Conservation (phyloP, 2,888 invertebrate species). For the Fragum fragum region DNA sequence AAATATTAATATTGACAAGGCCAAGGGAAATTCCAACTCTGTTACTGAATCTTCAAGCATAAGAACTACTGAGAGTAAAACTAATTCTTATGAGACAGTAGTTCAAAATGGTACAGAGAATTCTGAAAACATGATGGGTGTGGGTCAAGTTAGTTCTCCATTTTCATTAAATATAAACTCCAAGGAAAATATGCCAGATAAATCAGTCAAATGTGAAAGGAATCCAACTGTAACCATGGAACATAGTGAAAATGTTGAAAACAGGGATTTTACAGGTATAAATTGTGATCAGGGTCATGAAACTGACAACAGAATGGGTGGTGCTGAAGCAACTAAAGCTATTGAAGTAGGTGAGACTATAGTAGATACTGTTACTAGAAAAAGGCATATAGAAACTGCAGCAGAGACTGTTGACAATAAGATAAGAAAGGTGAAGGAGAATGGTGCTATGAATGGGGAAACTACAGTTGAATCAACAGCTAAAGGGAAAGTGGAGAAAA, state of each 20-base stretch:
- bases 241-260: background rate
- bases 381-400: slow-evolving; percentile 29
- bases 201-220: background rate
- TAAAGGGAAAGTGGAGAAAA: slow-evolving; percentile 32
- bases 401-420: background rate
- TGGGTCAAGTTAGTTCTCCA: too few relatives aligned
- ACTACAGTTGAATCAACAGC: background rate
- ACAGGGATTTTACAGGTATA: background rate
- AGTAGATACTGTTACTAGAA: background rate
- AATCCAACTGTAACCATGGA: background rate
- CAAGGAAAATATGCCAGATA: background rate
- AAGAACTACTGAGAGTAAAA: too few relatives aligned
- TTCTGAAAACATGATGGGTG: too few relatives aligned
- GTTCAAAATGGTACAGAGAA: too few relatives aligned
- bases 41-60: too few relatives aligned
- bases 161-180: background rate
- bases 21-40: too few relatives aligned
- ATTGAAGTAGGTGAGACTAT: background rate
- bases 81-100: too few relatives aligned
- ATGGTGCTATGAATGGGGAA: background rate
- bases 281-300: background rate
- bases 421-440: slow-evolving; percentile 41
- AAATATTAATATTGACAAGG: background rate
- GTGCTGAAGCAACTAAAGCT: background rate
- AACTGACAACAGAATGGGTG: background rate